These are phyloP conservation scores for Eremobia ochroleuca DNA, from an alignment of 2,888 invertebrate genomes.

Conservation along the genomic window DNA sequence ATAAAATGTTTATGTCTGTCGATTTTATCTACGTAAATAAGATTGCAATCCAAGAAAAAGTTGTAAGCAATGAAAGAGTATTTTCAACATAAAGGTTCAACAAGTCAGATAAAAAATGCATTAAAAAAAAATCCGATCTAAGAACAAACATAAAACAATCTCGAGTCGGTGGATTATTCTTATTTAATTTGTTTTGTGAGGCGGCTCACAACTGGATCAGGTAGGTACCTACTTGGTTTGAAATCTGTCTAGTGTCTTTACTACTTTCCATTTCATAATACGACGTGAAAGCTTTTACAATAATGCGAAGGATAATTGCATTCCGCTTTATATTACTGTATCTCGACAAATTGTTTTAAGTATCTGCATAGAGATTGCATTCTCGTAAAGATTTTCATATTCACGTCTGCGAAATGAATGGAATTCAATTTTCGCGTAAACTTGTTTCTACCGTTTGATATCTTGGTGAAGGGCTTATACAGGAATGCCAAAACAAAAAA, in stretches of 20 bases:
- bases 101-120: constrained; percentile 28
- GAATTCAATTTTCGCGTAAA: constrained; percentile 39
- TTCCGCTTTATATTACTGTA: constrained; percentile 43
- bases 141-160: constrained; percentile 39
- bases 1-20: constrained; percentile 16
- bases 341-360: constrained; percentile 48
- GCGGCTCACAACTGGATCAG: constrained; percentile 38
- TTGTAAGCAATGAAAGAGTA: background rate
- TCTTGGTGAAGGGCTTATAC: constrained; percentile 27
- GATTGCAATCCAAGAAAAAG: constrained; percentile 13
- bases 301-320: constrained; percentile 60
- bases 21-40: constrained; percentile 20
- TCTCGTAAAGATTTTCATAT: constrained; percentile 11
- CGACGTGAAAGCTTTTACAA: constrained; percentile 64
- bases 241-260: constrained; percentile 49
- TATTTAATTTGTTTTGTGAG: constrained; percentile 52
- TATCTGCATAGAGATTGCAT: constrained; percentile 26
- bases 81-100: constrained; percentile 28
- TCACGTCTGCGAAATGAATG: constrained; percentile 16
- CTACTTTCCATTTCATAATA: constrained; percentile 49
- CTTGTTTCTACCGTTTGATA: constrained; percentile 40
- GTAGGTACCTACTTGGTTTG: constrained; percentile 43
- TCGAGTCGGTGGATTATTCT: constrained; percentile 38
- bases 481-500: constrained; percentile 40
- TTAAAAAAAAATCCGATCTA: constrained; percentile 20